phyloP scores from a whole-genome alignment of 2,888 invertebrate genomes.

The Thymelicus lineola region DNA sequence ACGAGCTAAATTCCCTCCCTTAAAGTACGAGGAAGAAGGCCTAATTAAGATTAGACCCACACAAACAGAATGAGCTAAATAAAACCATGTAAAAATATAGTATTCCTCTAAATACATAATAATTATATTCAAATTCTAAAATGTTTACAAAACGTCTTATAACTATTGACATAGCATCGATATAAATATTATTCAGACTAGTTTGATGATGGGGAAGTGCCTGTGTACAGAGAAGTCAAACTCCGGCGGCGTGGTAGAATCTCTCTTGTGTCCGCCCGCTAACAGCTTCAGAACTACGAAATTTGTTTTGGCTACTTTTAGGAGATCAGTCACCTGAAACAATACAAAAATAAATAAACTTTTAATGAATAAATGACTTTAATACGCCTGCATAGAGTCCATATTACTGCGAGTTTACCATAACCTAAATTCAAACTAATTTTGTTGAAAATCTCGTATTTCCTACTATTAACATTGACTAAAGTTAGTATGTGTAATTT shows the following conservation, averaged over 20 bases:
- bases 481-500: too few relatives aligned
- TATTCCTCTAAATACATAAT: neutral
- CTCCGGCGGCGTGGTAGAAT: slow-evolving; percentile 92
- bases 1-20: too few relatives aligned
- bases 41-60: too few relatives aligned
- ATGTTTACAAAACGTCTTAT: slow-evolving; percentile 27
- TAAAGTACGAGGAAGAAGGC: too few relatives aligned
- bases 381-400: too few relatives aligned
- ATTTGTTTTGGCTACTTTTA: slow-evolving; percentile 97
- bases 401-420: too few relatives aligned
- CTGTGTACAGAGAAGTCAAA: slow-evolving; percentile 96
- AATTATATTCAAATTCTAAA: slow-evolving; percentile 30
- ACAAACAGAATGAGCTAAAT: too few relatives aligned
- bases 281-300: slow-evolving; percentile 97
- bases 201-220: slow-evolving; percentile 96
- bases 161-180: slow-evolving; percentile 29
- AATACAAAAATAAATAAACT: slow-evolving; percentile 27
- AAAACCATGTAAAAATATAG: slow-evolving; percentile 8
- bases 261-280: slow-evolving; percentile 96
- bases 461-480: too few relatives aligned
- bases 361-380: too few relatives aligned
- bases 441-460: too few relatives aligned
- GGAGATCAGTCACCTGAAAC: slow-evolving; percentile 90
- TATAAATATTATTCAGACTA: slow-evolving; percentile 58
- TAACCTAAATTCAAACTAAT: too few relatives aligned